These are phyloP conservation scores for Strigamia maritima DNA, from an alignment of 2,888 invertebrate genomes.

Conservation along the genomic window DNA sequence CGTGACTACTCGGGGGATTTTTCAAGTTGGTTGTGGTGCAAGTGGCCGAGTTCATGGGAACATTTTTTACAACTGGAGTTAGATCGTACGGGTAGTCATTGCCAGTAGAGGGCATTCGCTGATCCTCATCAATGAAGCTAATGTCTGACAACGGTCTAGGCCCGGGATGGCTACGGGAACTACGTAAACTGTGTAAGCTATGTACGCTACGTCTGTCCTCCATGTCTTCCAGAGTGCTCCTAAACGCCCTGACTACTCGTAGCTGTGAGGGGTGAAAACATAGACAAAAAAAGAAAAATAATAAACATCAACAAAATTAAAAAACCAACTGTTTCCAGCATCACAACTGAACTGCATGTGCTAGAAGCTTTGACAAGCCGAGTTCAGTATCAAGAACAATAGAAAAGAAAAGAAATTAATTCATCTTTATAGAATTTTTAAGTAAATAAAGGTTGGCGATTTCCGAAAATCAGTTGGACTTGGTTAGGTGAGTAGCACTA, in stretches of 20 bases:
- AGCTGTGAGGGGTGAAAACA: constrained; percentile 72
- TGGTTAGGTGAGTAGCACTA: constrained; percentile 10
- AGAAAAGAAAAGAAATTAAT: background rate
- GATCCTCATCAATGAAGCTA: constrained; percentile 75
- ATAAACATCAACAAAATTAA: constrained; percentile 26
- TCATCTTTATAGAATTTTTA: background rate
- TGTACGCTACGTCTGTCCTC: constrained; percentile 97
- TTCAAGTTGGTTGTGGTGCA: constrained; percentile 44
- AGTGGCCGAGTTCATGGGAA: constrained; percentile 44
- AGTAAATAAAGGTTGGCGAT: background rate
- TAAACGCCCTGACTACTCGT: constrained; percentile 99
- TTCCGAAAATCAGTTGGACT: background rate
- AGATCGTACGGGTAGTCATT: constrained; percentile 46
- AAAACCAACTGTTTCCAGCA: background rate
- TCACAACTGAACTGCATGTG: background rate
- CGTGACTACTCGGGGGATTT: constrained; percentile 44
- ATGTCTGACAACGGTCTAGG: constrained; percentile 75
- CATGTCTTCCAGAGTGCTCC: constrained; percentile 98
- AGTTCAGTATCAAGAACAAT: background rate
- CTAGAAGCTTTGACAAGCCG: background rate
- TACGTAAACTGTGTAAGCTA: constrained; percentile 81
- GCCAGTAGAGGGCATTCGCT: constrained; percentile 53
- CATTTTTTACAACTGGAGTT: constrained; percentile 42
- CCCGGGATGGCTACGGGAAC: constrained; percentile 71
- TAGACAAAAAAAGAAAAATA: constrained; percentile 36